These are phyloP conservation scores for Eretmocerus hayati DNA, from an alignment of 2,888 invertebrate species.

Conservation along the genomic window DNA sequence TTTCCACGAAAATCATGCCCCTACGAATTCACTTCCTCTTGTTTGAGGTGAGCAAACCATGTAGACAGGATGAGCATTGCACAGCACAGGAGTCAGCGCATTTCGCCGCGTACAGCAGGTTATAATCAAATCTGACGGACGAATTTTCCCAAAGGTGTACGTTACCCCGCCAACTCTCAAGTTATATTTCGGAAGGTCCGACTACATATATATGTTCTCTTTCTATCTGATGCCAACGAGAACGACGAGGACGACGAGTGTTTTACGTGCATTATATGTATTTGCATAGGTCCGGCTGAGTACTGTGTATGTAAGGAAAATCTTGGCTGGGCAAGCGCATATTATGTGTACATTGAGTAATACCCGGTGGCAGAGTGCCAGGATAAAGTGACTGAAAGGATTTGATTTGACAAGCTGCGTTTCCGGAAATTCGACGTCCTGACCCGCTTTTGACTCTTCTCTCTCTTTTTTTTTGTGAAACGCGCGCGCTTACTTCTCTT, in stretches of 20 bases:
- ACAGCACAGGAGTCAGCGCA: too few relatives aligned
- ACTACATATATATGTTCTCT: neutral
- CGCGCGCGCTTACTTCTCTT: neutral
- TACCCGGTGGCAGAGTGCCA: too few relatives aligned
- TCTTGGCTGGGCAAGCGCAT: neutral
- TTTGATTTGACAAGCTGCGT: slow-evolving; percentile 30
- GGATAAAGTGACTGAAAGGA: slow-evolving; percentile 21
- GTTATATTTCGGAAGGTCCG: too few relatives aligned
- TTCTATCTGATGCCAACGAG: neutral
- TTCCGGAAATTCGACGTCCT: slow-evolving; percentile 25
- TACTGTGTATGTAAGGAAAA: neutral
- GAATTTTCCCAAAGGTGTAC: slow-evolving; percentile 37
- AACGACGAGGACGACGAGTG: too few relatives aligned
- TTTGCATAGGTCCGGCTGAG: slow-evolving; percentile 6
- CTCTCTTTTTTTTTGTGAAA: neutral
- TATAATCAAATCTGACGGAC: slow-evolving; percentile 20
- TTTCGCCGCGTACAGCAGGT: neutral
- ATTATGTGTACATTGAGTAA: too few relatives aligned
- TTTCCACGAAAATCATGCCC: too few relatives aligned
- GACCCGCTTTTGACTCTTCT: slow-evolving; percentile 7
- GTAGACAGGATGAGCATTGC: too few relatives aligned
- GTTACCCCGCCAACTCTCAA: too few relatives aligned
- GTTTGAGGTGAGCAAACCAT: too few relatives aligned
- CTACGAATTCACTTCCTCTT: too few relatives aligned
- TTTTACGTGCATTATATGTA: too few relatives aligned